Evolutionary conservation across 1,140 invertebrate genomes (phyloP), one percentile per base, ranked within the genome.

Genomic region (Drosophila nikananu): DNA sequence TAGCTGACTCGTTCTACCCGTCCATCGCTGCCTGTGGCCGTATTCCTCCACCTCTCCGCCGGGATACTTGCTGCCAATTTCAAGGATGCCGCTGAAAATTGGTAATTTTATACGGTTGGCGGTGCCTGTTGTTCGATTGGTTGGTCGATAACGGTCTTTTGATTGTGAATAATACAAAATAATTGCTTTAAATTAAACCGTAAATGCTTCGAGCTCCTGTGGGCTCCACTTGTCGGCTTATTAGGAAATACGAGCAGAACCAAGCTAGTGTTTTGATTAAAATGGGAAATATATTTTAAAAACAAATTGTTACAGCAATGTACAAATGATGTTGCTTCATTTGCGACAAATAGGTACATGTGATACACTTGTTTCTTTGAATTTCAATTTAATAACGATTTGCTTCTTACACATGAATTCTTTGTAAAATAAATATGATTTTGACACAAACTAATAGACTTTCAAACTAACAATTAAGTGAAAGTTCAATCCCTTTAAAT

Each of bases 71-170:
- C 71, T 60, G 21, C 19, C 62, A 44, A 25, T 39, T 55, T 23
- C 46, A 35, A 30, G 21, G 58, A 39, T 70, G 48, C 41, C 57
- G 44, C 66, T 77, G 79, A 63, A 91, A 91, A 91, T 91, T 91
- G 89, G 89, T 83, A 91, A 91, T 91, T 86, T 75, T 77, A 91
- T 91, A 91, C 73, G 81, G 75, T 91, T 91, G 89, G 67, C 86
- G 86, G 86, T 74, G 42, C 42, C 61, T 65, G 72, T 70, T 70
- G 66, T 64, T 64, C 64, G 74, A 39, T 82, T 48, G 39, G 46
- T 49, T 65, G 42, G 49, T 49, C 68, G n/a, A 46, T 49, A 21
- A 17, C 41, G 54, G 37, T 49, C 15, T 57, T 64, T 81, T 68
- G 67, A 77, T 84, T 73, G 75, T 60, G 32, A 49, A 76, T 73